A percentile compares a stretch with the other conserved stretches of the same genome.
Evolutionary conservation across 1,140 invertebrate species (phyloP).

Genomic region (Cepaea nemoralis): DNA sequence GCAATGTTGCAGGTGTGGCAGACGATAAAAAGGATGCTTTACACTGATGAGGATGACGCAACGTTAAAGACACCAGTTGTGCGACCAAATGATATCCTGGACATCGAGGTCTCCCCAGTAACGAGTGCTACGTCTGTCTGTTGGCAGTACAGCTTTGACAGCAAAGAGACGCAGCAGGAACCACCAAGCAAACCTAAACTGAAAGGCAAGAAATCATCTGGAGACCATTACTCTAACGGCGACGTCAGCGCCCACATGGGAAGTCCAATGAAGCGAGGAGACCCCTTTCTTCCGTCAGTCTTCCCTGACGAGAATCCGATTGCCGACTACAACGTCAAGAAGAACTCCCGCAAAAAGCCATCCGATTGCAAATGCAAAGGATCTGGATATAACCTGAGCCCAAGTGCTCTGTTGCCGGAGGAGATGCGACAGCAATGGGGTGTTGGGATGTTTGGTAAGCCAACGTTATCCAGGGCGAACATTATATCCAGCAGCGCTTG

Average conservation of each 20-base stretch:
- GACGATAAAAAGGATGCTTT: conserved; percentile 27
- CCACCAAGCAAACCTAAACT: background rate
- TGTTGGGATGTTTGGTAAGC: conserved; percentile 35
- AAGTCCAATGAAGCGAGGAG: conserved; percentile 34
- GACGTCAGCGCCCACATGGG: background rate
- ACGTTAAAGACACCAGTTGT: conserved; percentile 23
- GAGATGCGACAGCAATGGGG: conserved; percentile 41
- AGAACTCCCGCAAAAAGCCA: conserved; percentile 33
- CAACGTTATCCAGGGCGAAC: background rate
- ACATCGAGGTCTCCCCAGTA: conserved; percentile 29
- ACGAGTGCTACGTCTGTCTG: background rate
- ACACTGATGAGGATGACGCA: conserved; percentile 29
- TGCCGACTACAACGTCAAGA: conserved; percentile 34
- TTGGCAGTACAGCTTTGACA: background rate
- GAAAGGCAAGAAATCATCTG: conserved; percentile 2
- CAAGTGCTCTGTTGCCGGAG: conserved; percentile 34
- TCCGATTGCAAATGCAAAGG: conserved; percentile 42
- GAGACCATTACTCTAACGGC: background rate
- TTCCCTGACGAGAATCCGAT: conserved; percentile 38
- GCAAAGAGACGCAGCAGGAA: background rate
- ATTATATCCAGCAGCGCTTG: background rate
- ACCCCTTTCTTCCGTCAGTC: conserved; percentile 38
- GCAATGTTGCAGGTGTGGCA: background rate
- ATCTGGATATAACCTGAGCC: conserved; percentile 37
- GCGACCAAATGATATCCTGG: conserved; percentile 33